Percentiles rank a stretch among this genome's conserved stretches.
Evolutionary conservation across 1,140 invertebrate species (phyloP).

Genomic region (Periplaneta americana): DNA sequence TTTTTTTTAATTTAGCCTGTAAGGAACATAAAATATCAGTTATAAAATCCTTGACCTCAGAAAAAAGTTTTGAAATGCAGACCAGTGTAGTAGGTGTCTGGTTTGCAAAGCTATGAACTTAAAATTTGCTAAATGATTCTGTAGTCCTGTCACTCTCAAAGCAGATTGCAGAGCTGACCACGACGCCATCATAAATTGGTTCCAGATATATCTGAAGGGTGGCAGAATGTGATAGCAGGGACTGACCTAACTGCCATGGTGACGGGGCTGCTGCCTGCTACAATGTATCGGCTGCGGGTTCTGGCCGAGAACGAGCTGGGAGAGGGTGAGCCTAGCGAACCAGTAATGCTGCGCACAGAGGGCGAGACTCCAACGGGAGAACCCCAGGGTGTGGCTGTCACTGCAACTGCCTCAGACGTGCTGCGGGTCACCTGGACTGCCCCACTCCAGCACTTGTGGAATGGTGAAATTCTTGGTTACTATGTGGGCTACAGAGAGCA

Average conservation of each 20-base stretch:
- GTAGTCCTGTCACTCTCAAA: too few species aligned
- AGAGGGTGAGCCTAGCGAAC: conserved; percentile 40
- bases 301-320: conserved; percentile 45
- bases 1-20: too few species aligned
- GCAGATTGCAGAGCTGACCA: too few species aligned
- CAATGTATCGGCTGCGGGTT: conserved; percentile 44
- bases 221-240: conserved; percentile 29
- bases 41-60: too few species aligned
- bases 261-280: conserved; percentile 41
- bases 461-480: conserved; percentile 50
- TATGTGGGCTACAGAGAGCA: conserved; percentile 45
- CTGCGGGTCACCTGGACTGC: conserved; percentile 32
- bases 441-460: conserved; percentile 38
- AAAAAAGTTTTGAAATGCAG: too few species aligned
- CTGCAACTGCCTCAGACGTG: conserved; percentile 39
- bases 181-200: too few species aligned
- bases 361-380: conserved; percentile 49
- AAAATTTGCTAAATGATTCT: too few species aligned
- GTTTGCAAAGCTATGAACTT: too few species aligned
- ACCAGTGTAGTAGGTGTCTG: too few species aligned
- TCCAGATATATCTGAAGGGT: conserved; percentile 10
- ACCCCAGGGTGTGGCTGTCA: conserved; percentile 42
- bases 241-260: conserved; percentile 33
- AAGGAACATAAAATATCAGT: too few species aligned
- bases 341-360: conserved; percentile 34